Percentiles rank a stretch among this genome's conserved stretches.
Evolutionary conservation across 1,140 invertebrate species (phyloP).

Genomic region (Chironomus tepperi): DNA sequence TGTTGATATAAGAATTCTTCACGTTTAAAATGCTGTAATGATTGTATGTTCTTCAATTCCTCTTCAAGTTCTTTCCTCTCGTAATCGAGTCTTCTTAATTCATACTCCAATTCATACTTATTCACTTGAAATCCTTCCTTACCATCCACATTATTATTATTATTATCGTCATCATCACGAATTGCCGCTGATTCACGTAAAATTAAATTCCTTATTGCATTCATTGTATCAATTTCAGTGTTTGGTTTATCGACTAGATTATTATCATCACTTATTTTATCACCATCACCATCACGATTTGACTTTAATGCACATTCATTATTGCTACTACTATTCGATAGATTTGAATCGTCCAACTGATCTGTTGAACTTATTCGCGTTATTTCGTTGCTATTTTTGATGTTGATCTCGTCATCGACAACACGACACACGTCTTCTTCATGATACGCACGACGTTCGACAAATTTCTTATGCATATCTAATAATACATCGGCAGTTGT

Average conservation of each 20-base stretch:
- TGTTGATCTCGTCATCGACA: conserved; percentile 33
- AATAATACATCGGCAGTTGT: conserved; percentile 48
- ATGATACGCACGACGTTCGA: conserved; percentile 51
- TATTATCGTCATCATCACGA: neutral
- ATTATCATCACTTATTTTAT: neutral
- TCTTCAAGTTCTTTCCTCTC: conserved; percentile 43
- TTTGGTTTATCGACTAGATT: neutral
- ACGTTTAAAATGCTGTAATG: conserved; percentile 31
- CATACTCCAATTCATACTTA: conserved; percentile 53
- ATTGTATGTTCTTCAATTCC: conserved; percentile 37
- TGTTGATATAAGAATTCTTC: conserved; percentile 28
- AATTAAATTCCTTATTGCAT: neutral
- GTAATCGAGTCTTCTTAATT: conserved; percentile 48
- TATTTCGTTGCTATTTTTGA: conserved; percentile 30
- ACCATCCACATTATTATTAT: neutral
- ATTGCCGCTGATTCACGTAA: neutral
- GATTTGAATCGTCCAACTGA: conserved; percentile 33
- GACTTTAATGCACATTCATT: conserved; percentile 35
- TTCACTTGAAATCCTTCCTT: conserved; percentile 35
- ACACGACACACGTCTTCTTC: conserved; percentile 36
- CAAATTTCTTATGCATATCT: conserved; percentile 57
- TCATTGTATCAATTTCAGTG: neutral
- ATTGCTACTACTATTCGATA: conserved; percentile 29
- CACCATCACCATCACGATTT: conserved; percentile 2
- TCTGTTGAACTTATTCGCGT: conserved; percentile 35